phyloP scores from a whole-genome alignment of 1,140 invertebrate species.

The Cecropterus lyciades region DNA sequence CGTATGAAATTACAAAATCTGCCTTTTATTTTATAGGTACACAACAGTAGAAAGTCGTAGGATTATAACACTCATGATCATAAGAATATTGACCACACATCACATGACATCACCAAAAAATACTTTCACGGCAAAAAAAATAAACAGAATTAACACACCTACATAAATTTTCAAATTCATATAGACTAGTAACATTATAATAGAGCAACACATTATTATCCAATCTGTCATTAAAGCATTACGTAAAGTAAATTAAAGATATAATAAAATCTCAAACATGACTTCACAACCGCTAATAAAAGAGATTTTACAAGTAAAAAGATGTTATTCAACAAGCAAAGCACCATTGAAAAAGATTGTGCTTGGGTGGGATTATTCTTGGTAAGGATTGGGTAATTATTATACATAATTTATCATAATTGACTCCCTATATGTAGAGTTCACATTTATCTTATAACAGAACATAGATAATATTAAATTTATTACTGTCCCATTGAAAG shows the following conservation, averaged over 20 bases:
- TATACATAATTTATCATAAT: constrained; percentile 35
- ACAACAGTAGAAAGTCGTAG: constrained; percentile 49
- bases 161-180: constrained; percentile 41
- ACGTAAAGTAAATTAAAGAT: constrained; percentile 56
- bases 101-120: constrained; percentile 37
- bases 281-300: constrained; percentile 76
- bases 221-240: constrained; percentile 46
- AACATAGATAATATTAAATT: constrained; percentile 33
- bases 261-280: constrained; percentile 69
- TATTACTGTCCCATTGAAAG: too few relatives aligned
- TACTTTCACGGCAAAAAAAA: constrained; percentile 45
- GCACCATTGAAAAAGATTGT: constrained; percentile 68
- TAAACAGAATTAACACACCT: constrained; percentile 37
- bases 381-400: constrained; percentile 35
- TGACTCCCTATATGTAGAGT: constrained; percentile 36
- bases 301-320: constrained; percentile 53
- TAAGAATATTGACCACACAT: constrained; percentile 46
- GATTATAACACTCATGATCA: constrained; percentile 46
- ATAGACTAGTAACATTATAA: constrained; percentile 52
- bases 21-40: constrained; percentile 48
- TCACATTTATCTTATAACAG: constrained; percentile 19
- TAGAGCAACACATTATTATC: constrained; percentile 46
- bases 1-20: constrained; percentile 71
- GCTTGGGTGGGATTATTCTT: constrained; percentile 61
- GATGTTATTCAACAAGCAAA: constrained; percentile 66